phyloP scores from a whole-genome alignment of 2,113 vertebrate genomes.

The Falco punctatus region DNA sequence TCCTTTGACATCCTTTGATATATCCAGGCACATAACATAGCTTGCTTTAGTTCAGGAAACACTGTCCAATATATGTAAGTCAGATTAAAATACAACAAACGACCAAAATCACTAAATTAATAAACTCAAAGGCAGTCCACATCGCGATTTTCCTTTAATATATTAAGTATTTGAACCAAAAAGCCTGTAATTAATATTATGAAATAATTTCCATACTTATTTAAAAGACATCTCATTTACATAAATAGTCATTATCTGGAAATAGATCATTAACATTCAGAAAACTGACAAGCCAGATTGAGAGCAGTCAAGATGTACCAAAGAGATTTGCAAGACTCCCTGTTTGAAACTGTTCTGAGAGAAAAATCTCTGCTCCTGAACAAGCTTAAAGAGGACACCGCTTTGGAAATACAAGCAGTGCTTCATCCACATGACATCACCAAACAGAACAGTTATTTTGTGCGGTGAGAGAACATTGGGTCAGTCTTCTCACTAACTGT shows the following conservation, averaged over 20 bases:
- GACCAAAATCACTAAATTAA: not conserved
- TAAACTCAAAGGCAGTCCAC: not conserved
- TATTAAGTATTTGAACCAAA: not conserved
- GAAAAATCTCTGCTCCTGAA: not conserved
- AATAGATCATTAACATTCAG: not conserved
- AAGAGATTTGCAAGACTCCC: not conserved
- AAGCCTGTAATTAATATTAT: constrained; percentile 16
- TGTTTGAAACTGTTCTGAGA: not conserved
- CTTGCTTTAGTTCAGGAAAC: not conserved
- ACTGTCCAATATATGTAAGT: not conserved
- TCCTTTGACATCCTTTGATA: not conserved
- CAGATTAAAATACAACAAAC: not conserved
- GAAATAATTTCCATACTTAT: constrained; percentile 4
- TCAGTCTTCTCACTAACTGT: constrained; percentile 23
- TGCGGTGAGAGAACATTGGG: constrained; percentile 12
- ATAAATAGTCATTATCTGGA: constrained; percentile 27
- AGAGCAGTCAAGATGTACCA: not conserved
- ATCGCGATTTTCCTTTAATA: not conserved
- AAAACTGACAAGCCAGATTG: not conserved
- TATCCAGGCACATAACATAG: not conserved
- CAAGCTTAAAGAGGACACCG: not conserved
- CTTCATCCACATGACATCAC: constrained; percentile 11
- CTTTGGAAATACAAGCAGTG: not conserved
- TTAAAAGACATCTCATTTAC: constrained; percentile 24
- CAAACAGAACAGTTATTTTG: not conserved